A percentile compares a stretch with the other conserved stretches of the same genome.
These are phyloP conservation scores for Pollimyrus isidori DNA, from an alignment of 2,113 vertebrate species.

Conservation along the genomic window DNA sequence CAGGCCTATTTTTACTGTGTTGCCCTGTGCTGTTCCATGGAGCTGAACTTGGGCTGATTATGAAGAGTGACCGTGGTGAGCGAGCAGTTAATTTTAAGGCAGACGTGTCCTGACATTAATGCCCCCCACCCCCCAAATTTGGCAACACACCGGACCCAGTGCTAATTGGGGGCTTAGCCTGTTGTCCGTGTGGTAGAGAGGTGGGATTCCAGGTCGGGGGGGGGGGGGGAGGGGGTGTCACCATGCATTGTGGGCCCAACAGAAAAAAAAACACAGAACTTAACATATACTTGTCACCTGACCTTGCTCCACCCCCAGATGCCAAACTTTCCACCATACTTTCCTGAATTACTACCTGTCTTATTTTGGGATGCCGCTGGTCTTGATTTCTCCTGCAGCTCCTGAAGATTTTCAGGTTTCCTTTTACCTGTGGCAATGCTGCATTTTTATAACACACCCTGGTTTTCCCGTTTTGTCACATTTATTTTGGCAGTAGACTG, in stretches of 20 bases:
- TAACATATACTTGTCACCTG: background rate
- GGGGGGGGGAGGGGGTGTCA: background rate
- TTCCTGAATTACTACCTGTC: background rate
- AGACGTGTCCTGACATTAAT: background rate
- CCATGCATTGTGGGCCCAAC: background rate
- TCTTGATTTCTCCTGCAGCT: background rate
- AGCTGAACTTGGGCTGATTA: background rate
- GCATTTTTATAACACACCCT: background rate
- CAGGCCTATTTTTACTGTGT: too few species aligned
- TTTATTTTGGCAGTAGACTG: background rate
- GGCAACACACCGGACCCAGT: background rate
- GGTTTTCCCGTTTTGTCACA: background rate
- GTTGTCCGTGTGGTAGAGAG: background rate
- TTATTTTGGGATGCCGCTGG: background rate
- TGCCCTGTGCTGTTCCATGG: background rate
- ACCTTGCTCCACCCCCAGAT: background rate
- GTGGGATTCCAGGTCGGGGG: background rate
- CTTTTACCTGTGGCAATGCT: background rate
- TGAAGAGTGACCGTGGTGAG: background rate
- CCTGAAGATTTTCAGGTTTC: background rate
- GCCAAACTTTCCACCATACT: background rate
- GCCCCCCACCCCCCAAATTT: background rate
- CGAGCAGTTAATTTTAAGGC: background rate
- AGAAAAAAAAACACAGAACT: background rate
- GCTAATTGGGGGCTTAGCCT: background rate